Conservation (phyloP, 2,113 vertebrate species). For the Micronycteris hirsuta region DNA sequence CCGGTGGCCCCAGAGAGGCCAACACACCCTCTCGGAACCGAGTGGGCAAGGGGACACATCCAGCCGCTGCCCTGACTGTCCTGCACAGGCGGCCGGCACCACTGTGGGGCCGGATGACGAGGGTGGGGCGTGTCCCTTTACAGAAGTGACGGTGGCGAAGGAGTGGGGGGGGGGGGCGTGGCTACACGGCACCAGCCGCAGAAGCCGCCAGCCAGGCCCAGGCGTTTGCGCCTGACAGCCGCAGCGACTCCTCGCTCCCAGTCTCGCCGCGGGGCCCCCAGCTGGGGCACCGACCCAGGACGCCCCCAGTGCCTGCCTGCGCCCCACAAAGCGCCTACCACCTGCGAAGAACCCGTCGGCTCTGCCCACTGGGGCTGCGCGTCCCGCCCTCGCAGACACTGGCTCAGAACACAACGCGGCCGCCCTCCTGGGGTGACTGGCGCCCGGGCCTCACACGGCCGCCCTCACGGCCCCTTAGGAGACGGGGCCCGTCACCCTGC, state of each 20-base stretch:
- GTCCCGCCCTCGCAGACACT: too few species aligned
- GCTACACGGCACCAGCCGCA: neutral
- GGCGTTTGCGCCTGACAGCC: neutral
- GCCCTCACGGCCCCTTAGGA: too few species aligned
- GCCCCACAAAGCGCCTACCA: neutral
- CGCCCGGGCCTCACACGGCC: too few species aligned
- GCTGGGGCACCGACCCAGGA: neutral
- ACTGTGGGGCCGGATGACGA: neutral
- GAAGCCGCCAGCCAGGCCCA: too few species aligned
- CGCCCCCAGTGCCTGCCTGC: neutral
- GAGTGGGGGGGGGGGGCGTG: rapidly evolving
- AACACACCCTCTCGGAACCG: neutral
- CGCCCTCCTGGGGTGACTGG: too few species aligned
- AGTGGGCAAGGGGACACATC: neutral
- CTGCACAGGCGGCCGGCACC: too few species aligned
- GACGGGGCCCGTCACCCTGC: too few species aligned
- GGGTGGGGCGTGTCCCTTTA: neutral
- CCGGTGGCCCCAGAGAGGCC: neutral
- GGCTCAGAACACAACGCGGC: too few species aligned
- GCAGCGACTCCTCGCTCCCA: neutral
- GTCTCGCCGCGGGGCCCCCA: neutral
- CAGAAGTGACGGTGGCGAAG: neutral
- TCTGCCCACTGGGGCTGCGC: too few species aligned
- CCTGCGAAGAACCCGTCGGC: too few species aligned
- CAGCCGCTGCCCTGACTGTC: neutral